Evolutionary conservation across 2,797 vertebrate species (phyloP), one percentile per base, ranked within the genome.

Genomic region (Urophycis tenuis): DNA sequence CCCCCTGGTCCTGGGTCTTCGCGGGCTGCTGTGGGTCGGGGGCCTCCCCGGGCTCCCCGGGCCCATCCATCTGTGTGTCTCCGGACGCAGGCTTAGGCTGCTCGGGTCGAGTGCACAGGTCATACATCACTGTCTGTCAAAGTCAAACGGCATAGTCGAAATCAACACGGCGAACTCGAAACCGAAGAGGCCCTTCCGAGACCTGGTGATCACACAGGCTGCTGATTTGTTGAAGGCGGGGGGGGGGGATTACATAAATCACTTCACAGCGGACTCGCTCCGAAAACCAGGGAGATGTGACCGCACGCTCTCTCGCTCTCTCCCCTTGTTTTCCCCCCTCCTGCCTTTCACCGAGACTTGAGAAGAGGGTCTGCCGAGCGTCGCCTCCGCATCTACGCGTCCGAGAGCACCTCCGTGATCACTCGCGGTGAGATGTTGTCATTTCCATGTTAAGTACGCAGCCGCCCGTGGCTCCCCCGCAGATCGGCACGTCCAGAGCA

Each of bases 81-180:
- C 80, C 83, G 17, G 75, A 72, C 14, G 81, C 81, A 71, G 85
- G 81, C 79, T 91, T 82, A 0, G 84, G 79, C 83, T 90, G 88
- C 83, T 94, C 91, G 8, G 91, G 88, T 86, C 87, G 86, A 77
- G 89, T 86, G 74, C 89, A 91, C 81, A 94, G 86, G 89, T 94
- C 93, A 78, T 92, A 90, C 93, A 94, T 94, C 84, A 88, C 91
- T 88, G 78, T 81, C 73, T 82, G 79, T 84, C 85, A 79, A 81
- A 82, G 82, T 87, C 82, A 87, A 77, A 74, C 76, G 71, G 80
- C 2, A 34, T 32, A 77, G 75, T 77, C 71, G 15, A 78, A 82
- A 87, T 87, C 85, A 79, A 84, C 81, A 72, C 32, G 82, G 84
- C 79, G n/a, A n/a, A n/a, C n/a, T 77, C 49, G 84, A 81, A 60